Base-by-base conservation (phyloP, 2,888 invertebrate genomes). In the Pristionchus fissidentatus region DNA sequence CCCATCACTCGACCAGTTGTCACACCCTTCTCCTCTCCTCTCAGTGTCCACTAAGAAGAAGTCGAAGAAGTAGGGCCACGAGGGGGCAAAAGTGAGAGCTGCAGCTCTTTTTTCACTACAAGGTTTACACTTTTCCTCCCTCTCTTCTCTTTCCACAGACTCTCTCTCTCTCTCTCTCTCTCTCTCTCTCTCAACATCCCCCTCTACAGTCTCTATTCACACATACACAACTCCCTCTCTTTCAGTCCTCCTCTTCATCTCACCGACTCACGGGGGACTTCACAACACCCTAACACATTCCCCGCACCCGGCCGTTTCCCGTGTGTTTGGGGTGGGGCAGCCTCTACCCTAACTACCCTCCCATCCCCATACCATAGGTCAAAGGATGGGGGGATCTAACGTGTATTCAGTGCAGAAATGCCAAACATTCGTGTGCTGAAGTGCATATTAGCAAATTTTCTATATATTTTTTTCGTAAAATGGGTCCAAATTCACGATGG, bases 1-100 rank as follows among this genome's bases (percentile, higher is more conserved):
- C 62, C 62, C 35, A 62, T 62, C 62, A 62, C 38, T 32, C 70
- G n/a, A 70, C 70, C 70, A 70, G 70, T 70, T 70, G 70, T 43
- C 70, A 70, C 70, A 26, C 7, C 26, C 41, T 70, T 41, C n/a
- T 70, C 70, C 70, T n/a, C 70, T 66, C 66, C 43, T 26, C 70
- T 41, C 60, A 60, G 29, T 60, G 10, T 22, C 15, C 60, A 60
- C 60, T 60, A n/a, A 43, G n/a, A 41, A 70, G 70, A 26, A 13
- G 70, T 3, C 70, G 43, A 70, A 41, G n/a, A 70, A 70, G 43
- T 41, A 70, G 70, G 26, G 26, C 41, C 70, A 70, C n/a, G n/a
- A n/a, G n/a, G n/a, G n/a, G n/a, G n/a, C n/a, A n/a, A n/a, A n/a
- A n/a, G n/a, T n/a, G n/a, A n/a, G n/a, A n/a, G n/a, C n/a, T n/a